Evolutionary conservation across 1,140 invertebrate species (phyloP).

Genomic region (Oreohelix idahoensis): DNA sequence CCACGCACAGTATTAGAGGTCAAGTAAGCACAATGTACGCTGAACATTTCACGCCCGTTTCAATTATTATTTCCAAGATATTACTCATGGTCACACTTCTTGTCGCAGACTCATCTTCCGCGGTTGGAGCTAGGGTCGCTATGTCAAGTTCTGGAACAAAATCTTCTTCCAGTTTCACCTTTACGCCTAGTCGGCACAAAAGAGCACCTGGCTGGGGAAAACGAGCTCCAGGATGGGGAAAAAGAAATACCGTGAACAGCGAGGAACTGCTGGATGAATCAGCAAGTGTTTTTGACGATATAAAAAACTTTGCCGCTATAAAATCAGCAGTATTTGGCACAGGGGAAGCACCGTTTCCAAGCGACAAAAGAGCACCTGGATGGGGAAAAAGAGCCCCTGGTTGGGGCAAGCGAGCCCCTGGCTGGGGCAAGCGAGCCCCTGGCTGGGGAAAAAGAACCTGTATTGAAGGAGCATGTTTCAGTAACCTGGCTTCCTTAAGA

Average conservation of each 20-base stretch:
- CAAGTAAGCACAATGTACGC: background rate
- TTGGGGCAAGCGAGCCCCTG: background rate
- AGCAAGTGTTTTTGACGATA: background rate
- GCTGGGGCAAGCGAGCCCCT: constrained; percentile 21
- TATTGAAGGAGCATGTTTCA: background rate
- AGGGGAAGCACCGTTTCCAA: background rate
- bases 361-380: constrained; percentile 4
- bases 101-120: background rate
- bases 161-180: background rate
- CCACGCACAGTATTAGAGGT: background rate
- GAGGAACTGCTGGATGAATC: background rate
- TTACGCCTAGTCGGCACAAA: background rate
- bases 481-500: background rate
- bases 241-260: background rate
- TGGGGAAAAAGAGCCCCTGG: constrained; percentile 3
- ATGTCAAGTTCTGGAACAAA: background rate
- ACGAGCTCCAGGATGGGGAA: constrained; percentile 26
- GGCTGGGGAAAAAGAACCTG: constrained; percentile 31
- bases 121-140: background rate
- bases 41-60: background rate
- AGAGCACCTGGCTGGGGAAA: constrained; percentile 13
- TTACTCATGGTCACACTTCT: background rate
- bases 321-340: no score
- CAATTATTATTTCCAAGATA: background rate
- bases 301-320: background rate